These are phyloP conservation scores for Drosophila guanche DNA, from an alignment of 1,140 invertebrate genomes.

Conservation along the genomic window DNA sequence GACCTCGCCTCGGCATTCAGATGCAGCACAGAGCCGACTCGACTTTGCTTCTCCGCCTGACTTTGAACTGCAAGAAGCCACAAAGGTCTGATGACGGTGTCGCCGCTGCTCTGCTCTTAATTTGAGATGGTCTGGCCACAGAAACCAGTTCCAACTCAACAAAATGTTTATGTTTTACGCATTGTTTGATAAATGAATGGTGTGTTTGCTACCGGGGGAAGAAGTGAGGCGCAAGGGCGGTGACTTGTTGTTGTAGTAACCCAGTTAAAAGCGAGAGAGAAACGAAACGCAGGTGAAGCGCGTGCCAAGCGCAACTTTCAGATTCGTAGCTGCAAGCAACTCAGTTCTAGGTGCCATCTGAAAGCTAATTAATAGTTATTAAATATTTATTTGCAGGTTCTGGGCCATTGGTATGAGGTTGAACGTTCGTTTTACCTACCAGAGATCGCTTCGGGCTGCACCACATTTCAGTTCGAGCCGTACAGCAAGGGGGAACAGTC, in stretches of 20 bases:
- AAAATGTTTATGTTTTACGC: slow-evolving; percentile 63
- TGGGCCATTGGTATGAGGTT: slow-evolving; percentile 89
- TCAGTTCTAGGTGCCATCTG: slow-evolving; percentile 4
- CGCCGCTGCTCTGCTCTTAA: background rate
- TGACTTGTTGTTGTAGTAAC: slow-evolving; percentile 52
- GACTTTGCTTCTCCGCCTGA: slow-evolving; percentile 11
- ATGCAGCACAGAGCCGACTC: slow-evolving; percentile 23
- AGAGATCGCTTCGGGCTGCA: slow-evolving; percentile 88
- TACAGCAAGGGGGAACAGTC: slow-evolving; percentile 83
- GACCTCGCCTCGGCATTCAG: slow-evolving; percentile 48
- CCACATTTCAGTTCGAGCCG: slow-evolving; percentile 85
- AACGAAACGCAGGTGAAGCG: slow-evolving; percentile 50
- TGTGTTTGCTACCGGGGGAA: background rate
- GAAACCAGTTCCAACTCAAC: slow-evolving; percentile 54
- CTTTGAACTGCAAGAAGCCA: slow-evolving; percentile 37
- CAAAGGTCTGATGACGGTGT: background rate
- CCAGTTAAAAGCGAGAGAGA: slow-evolving; percentile 61
- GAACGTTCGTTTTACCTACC: slow-evolving; percentile 89
- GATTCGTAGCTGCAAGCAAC: background rate
- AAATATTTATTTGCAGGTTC: slow-evolving; percentile 84
- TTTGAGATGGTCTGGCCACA: slow-evolving; percentile 17
- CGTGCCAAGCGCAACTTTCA: slow-evolving; percentile 9
- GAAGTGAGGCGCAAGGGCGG: background rate
- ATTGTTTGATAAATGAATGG: slow-evolving; percentile 23
- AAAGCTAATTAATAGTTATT: background rate